These are phyloP conservation scores for Sphecodes monilicornis DNA, from an alignment of 2,888 invertebrate species.

Conservation along the genomic window DNA sequence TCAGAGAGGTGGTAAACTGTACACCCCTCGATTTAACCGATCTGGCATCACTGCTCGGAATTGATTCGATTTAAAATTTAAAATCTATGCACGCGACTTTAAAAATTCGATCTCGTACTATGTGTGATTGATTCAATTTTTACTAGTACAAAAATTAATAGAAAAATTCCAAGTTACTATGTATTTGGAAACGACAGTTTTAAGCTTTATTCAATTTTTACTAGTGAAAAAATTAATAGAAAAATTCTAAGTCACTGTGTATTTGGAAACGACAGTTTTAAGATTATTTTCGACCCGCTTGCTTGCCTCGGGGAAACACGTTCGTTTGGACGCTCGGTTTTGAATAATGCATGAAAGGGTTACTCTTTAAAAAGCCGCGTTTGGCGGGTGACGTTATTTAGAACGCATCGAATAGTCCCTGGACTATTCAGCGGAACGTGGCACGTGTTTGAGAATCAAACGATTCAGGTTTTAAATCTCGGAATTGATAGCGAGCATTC, in stretches of 20 bases:
- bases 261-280: neutral
- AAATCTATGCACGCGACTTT: no score
- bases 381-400: neutral
- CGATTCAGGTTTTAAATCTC: neutral
- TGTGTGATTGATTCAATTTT: no score
- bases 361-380: neutral
- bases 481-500: neutral
- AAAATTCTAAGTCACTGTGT: neutral
- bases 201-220: no score
- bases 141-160: no score
- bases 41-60: no score
- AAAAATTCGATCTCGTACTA: no score
- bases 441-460: neutral
- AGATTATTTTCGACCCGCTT: neutral
- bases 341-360: constrained; percentile 24
- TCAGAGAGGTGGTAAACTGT: no score
- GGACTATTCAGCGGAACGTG: neutral
- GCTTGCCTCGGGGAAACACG: neutral
- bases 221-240: neutral
- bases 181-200: neutral
- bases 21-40: no score
- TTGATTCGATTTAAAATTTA: no score
- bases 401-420: neutral
- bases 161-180: no score
- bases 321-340: neutral